Evolutionary conservation across 2,797 vertebrate genomes (phyloP), one percentile per base, ranked within the genome.

Genomic region (Coracias cyanogaster): DNA sequence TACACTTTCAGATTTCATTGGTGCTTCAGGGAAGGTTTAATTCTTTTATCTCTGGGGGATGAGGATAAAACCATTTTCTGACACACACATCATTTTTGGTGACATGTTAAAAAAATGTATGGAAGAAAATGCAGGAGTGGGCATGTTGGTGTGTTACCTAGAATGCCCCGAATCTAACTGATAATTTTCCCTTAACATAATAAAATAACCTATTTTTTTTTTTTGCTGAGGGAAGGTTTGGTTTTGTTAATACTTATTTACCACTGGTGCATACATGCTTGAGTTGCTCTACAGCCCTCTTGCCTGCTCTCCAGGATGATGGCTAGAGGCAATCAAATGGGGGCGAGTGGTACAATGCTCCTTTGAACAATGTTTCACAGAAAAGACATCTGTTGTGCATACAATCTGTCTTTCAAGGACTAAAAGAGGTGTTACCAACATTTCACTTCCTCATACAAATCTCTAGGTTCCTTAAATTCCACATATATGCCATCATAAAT

Each of bases 361-460:
- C 60, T 90, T 77, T 85, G 67, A 93, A 76, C 25, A 90, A 84
- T 81, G 21, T 93, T 87, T 74, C 64, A 71, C 66, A 86, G 76
- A 92, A 87, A 78, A 95, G 58, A 93, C 90, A 96, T 96, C 94
- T 95, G 95, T 64, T 95, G 66, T 82, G 64, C 89, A 92, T 60
- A 94, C 80, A 92, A 17, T 43, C 37, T 3, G 7, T 49, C 90
- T 78, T 91, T 94, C 65, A 96, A 92, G 94, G 48, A 21, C 64
- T 81, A 31, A 72, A 52, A 86, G 89, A 97, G 89, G 80, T 92
- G 65, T 87, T 94, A 84, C 81, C 92, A 94, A 69, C 84, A 90
- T 95, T 97, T 97, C 74, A 95, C 78, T 87, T 96, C 93, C 82
- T 92, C 79, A 77, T 83, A 95, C 87, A 96, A 93, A 94, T 96